These are phyloP conservation scores for Macrostomum lignano DNA, from an alignment of 1,140 invertebrate genomes.

Conservation along the genomic window DNA sequence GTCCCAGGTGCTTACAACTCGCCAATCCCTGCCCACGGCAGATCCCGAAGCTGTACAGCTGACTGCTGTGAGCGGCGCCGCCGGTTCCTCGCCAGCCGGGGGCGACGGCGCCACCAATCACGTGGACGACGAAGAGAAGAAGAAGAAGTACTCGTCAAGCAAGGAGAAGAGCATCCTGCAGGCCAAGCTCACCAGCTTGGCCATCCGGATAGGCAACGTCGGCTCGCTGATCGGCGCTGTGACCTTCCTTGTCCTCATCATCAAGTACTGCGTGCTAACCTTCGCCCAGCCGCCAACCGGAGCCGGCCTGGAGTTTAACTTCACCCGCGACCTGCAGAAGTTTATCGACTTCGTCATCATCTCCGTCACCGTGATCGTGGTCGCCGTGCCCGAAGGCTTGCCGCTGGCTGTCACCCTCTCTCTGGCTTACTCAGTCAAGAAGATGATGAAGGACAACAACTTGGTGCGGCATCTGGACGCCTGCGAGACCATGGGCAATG, in stretches of 20 bases:
- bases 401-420: slow-evolving; percentile 87
- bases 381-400: slow-evolving; percentile 90
- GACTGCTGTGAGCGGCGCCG: too few relatives aligned
- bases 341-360: slow-evolving; percentile 91
- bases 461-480: slow-evolving; percentile 89
- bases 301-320: too few relatives aligned
- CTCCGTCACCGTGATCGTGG: slow-evolving; percentile 92
- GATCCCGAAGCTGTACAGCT: too few relatives aligned
- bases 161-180: slow-evolving; percentile 95
- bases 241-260: slow-evolving; percentile 75
- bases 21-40: too few relatives aligned
- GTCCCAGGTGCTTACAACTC: too few relatives aligned
- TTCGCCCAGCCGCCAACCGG: too few relatives aligned
- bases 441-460: slow-evolving; percentile 9
- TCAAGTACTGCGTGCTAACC: slow-evolving; percentile 65
- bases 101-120: too few relatives aligned
- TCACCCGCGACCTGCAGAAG: slow-evolving; percentile 49
- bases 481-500: slow-evolving; percentile 99
- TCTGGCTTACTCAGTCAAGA: slow-evolving; percentile 65
- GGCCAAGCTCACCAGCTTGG: slow-evolving; percentile 85
- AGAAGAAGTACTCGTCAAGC: slow-evolving; percentile 88
- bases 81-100: too few relatives aligned
- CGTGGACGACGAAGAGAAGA: too few relatives aligned
- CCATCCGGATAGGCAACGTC: slow-evolving; percentile 95
- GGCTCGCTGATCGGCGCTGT: slow-evolving; percentile 66